Evolutionary conservation across 2,888 invertebrate genomes (phyloP).

Genomic region (Phorcus lineatus): DNA sequence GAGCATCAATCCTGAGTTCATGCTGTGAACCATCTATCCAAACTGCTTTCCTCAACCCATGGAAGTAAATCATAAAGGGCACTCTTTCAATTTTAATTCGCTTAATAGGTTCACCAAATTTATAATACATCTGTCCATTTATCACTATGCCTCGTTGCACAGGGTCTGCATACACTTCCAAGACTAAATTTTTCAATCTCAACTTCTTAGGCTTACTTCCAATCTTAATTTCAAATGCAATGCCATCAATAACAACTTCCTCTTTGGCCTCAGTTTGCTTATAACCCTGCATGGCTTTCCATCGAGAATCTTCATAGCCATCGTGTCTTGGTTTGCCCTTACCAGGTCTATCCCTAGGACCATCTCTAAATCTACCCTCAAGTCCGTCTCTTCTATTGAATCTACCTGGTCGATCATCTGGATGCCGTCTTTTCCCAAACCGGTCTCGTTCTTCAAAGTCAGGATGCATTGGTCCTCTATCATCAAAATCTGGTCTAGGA

Average conservation of each 20-base stretch:
- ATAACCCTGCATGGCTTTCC: slow-evolving; percentile 55
- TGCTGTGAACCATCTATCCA: slow-evolving; percentile 72
- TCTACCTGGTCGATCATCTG: slow-evolving; percentile 12
- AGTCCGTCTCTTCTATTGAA: slow-evolving; percentile 27
- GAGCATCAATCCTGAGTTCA: slow-evolving; percentile 71
- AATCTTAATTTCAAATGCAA: slow-evolving; percentile 62
- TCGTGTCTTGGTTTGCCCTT: not conserved
- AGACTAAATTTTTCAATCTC: slow-evolving; percentile 19
- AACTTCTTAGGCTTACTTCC: slow-evolving; percentile 50
- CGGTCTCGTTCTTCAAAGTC: slow-evolving; percentile 8
- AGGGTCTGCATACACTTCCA: slow-evolving; percentile 51
- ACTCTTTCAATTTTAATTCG: slow-evolving; percentile 53
- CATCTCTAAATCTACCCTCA: slow-evolving; percentile 4
- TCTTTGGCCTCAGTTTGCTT: slow-evolving; percentile 56
- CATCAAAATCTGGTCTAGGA: slow-evolving; percentile 15
- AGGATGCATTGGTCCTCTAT: not conserved
- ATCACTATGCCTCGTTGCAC: slow-evolving; percentile 61
- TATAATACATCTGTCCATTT: slow-evolving; percentile 64
- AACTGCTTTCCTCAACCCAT: slow-evolving; percentile 63
- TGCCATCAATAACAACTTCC: slow-evolving; percentile 69
- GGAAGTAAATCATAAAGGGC: slow-evolving; percentile 61
- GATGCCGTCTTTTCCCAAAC: not conserved
- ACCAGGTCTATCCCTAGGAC: not conserved
- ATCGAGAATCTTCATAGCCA: slow-evolving; percentile 53
- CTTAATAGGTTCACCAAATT: slow-evolving; percentile 67